Percentiles rank a stretch among this genome's conserved stretches.
Evolutionary conservation across 2,113 vertebrate genomes (phyloP).

Genomic region (Chunga burmeisteri): DNA sequence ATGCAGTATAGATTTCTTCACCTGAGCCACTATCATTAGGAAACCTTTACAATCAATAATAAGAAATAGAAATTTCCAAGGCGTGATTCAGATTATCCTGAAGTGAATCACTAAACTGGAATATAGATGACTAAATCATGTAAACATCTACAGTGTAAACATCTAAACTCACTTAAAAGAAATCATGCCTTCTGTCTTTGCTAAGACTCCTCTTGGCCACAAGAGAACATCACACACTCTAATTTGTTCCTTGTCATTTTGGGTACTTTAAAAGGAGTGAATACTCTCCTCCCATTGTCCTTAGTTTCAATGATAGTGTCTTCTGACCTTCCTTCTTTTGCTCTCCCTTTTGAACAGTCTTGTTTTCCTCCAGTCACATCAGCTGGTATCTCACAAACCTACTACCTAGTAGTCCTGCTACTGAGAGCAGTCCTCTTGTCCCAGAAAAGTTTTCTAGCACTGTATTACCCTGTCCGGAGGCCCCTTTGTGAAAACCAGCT

Average conservation of each 20-base stretch:
- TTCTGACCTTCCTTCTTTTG: not conserved
- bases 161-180: not conserved
- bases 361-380: not conserved
- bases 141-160: not conserved
- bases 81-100: not conserved
- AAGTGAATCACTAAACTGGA: not conserved
- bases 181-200: not conserved
- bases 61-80: not conserved
- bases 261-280: not conserved
- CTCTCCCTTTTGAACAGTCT: not conserved
- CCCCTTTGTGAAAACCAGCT: not conserved
- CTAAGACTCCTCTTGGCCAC: not conserved
- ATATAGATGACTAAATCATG: not conserved
- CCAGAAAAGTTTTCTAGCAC: not conserved
- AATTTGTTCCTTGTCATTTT: not conserved
- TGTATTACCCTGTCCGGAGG: not conserved
- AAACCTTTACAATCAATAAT: not conserved
- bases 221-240: not conserved
- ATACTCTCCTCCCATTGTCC: not conserved
- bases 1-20: not conserved
- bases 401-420: not conserved
- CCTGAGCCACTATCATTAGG: not conserved
- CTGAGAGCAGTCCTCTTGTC: not conserved
- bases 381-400: not conserved
- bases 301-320: not conserved